Conservation (phyloP, 2,888 invertebrate species). For the Diabrotica balteata region DNA sequence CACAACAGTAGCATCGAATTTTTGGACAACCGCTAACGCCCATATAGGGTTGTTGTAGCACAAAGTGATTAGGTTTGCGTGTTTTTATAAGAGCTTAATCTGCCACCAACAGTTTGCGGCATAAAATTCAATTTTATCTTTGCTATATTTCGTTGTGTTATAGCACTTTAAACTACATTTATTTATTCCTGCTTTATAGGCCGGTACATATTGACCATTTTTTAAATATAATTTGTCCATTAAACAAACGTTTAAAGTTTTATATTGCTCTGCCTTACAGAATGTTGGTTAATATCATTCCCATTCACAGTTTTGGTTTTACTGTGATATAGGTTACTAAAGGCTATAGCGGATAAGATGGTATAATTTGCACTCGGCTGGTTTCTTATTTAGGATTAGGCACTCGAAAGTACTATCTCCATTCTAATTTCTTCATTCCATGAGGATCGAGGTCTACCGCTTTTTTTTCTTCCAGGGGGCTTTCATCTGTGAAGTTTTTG, state of each 20-base stretch:
- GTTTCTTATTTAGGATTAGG: no score
- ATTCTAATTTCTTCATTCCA: no score
- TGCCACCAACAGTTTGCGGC: slow-evolving; percentile 53
- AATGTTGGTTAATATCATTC: no score
- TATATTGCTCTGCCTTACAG: neutral
- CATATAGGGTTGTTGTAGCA: slow-evolving; percentile 18
- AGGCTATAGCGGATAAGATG: no score
- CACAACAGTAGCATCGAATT: slow-evolving; percentile 38
- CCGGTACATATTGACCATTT: neutral
- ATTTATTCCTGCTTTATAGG: slow-evolving; percentile 37
- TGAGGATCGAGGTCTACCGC: no score
- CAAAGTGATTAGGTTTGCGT: slow-evolving; percentile 50
- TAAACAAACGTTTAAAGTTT: neutral
- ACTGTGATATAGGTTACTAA: no score
- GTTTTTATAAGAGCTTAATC: slow-evolving; percentile 56
- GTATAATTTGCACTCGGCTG: no score
- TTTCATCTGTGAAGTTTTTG: no score
- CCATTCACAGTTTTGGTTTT: no score
- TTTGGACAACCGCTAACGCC: slow-evolving; percentile 45
- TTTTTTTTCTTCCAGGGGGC: no score
- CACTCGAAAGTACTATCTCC: no score
- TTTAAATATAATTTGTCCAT: neutral
- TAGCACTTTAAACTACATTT: slow-evolving; percentile 46
- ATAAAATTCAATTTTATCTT: slow-evolving; percentile 51
- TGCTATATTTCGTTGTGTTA: slow-evolving; percentile 45